Evolutionary conservation across 2,888 invertebrate species (phyloP), one percentile per base, ranked within the genome.

Genomic region (Coleophora flavipennella): DNA sequence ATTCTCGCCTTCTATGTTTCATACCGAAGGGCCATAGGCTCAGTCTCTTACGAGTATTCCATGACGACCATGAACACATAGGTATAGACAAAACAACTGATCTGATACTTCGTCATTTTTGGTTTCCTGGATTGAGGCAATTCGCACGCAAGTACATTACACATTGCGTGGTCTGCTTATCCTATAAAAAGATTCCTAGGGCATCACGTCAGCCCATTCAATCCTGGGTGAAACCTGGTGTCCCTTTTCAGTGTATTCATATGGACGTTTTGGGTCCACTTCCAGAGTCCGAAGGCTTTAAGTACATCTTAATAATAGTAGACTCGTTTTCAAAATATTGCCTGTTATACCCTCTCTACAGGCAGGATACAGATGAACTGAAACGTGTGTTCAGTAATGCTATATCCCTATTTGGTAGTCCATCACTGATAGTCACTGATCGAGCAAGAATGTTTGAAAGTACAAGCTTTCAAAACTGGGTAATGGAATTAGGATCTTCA

Each of bases 401-500:
- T 6, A n/a, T 38, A 2, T 38, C 38, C 2, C 33, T 38, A 12
- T 38, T 38, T 10, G 38, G 38, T 13, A n/a, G n/a, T n/a, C n/a
- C n/a, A n/a, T n/a, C n/a, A n/a, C n/a, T n/a, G n/a, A n/a, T n/a
- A n/a, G n/a, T n/a, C n/a, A n/a, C n/a, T n/a, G n/a, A n/a, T n/a
- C n/a, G n/a, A n/a, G n/a, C n/a, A n/a, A n/a, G n/a, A 33, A 39
- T 39, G 39, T 39, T 39, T 20, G 39, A 13, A n/a, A 32, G 7
- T 13, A 8, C 12, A 12, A 10, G 8, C 10, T 39, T 39, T 29
- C 13, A 33, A 28, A 11, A 20, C 2, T 39, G 39, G 39, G 8
- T 34, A 3, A 8, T 8, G 14, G 14, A 13, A 3, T 14, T 34
- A 12, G 39, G 39, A 3, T 27, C 27, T 14, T 27, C 9, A 27